A percentile compares a stretch with the other conserved stretches of the same genome.
Evolutionary conservation across 1,140 invertebrate species (phyloP).

Genomic region (Sinonovacula constricta): DNA sequence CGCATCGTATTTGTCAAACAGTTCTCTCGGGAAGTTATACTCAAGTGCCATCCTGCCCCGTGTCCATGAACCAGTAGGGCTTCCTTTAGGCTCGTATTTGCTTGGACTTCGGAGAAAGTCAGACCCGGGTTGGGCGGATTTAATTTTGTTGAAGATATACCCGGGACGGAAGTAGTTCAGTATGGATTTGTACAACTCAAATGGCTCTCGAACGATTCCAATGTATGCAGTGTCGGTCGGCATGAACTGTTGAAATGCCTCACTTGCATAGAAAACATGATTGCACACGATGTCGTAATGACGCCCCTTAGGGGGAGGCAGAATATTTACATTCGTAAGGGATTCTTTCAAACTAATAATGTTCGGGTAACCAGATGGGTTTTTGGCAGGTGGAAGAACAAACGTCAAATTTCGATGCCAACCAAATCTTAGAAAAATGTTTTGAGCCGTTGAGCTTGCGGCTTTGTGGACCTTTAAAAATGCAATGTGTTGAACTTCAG

Average conservation of each 20-base stretch:
- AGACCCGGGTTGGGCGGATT: not conserved
- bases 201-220: slow-evolving; percentile 14
- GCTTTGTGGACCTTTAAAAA: slow-evolving; percentile 30
- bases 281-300: slow-evolving; percentile 19
- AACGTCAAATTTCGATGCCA: slow-evolving; percentile 13
- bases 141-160: slow-evolving; percentile 36
- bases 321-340: slow-evolving; percentile 12
- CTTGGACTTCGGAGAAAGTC: slow-evolving; percentile 35
- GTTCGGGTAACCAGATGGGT: slow-evolving; percentile 21
- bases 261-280: slow-evolving; percentile 6
- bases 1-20: slow-evolving; percentile 24
- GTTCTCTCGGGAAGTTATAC: slow-evolving; percentile 48
- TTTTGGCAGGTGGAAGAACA: not conserved
- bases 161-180: slow-evolving; percentile 22
- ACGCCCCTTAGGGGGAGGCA: slow-evolving; percentile 10
- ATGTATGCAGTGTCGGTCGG: slow-evolving; percentile 2
- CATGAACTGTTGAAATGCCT: not conserved
- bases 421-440: slow-evolving; percentile 8
- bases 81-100: slow-evolving; percentile 40
- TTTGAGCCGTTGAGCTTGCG: slow-evolving; percentile 21
- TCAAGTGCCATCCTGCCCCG: slow-evolving; percentile 57
- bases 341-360: slow-evolving; percentile 5
- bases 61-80: slow-evolving; percentile 40
- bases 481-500: slow-evolving; percentile 9
- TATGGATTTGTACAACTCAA: not conserved